A percentile compares a stretch with the other conserved stretches of the same genome.
phyloP scores from a whole-genome alignment of 2,113 vertebrate species.

The Ptilonorhynchus violaceus region DNA sequence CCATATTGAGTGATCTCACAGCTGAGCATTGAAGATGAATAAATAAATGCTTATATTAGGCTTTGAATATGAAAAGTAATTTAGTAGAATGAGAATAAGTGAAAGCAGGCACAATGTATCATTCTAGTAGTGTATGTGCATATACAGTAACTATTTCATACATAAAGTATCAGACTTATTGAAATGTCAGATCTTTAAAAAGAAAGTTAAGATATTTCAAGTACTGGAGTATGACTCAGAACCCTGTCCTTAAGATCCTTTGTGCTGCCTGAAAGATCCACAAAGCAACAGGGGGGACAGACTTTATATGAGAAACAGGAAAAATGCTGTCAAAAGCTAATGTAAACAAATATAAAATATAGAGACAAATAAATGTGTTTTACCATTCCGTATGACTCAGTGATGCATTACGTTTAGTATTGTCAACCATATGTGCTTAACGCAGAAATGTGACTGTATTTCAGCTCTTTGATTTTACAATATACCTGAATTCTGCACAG shows the following conservation, averaged over 20 bases:
- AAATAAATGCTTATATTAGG: neutral
- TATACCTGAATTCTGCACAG: neutral
- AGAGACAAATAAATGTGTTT: neutral
- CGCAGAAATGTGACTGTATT: neutral
- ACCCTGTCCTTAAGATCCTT: neutral
- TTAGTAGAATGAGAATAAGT: neutral
- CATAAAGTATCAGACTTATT: neutral
- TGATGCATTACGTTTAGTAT: neutral
- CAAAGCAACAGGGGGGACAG: neutral
- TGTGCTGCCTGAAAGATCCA: neutral
- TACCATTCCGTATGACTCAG: neutral
- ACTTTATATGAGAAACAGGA: neutral
- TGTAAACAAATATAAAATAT: neutral
- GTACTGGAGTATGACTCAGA: neutral
- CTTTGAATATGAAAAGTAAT: neutral
- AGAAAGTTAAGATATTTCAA: neutral
- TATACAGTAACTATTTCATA: neutral
- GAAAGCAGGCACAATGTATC: neutral
- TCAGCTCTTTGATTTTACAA: neutral
- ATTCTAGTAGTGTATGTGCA: neutral
- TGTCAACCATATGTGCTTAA: conserved; percentile 27
- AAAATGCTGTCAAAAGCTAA: conserved; percentile 21
- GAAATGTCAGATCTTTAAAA: neutral
- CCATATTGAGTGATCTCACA: neutral
- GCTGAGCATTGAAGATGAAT: neutral